Base-by-base conservation (phyloP, 2,797 vertebrate genomes). In the Melanotaenia pygmaea region DNA sequence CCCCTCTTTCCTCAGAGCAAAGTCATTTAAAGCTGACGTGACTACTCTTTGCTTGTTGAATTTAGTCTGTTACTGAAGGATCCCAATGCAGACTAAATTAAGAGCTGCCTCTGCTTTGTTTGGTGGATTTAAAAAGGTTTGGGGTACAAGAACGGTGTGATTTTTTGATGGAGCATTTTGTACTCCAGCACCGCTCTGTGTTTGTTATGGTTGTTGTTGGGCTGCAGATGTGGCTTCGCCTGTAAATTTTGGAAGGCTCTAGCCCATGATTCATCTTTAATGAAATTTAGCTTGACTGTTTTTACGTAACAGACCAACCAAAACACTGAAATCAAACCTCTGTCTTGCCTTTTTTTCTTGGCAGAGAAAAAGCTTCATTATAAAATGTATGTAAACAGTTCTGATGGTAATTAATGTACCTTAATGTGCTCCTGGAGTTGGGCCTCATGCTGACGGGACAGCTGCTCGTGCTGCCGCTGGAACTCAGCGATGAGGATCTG, bases 401-500 rank as follows among this genome's bases (percentile, higher is more conserved):
- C 3, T 53, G 11, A 26, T 18, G 2, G 26, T 58, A 30, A 24
- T 30, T 2, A 34, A 51, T 4, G 0, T 86, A 98, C 97, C 95
- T 98, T 96, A 62, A 99, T 96, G 86, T 99, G 98, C 68, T 99
- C 97, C 1, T 97, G 96, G 56, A 99, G 95, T 93, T 99, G 98
- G 24, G 93, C 98, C 91, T 99, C 98, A 0, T 99, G 98, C 87
- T 99, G 97, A 69, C 98, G 95, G 0, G 97, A 98, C 72, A 99
- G 96, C 94, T 99, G 98, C 90, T 99, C 98, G 0, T 99, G 98
- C 82, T 99, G 97, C 85, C 98, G 89, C 93, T 99, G 97, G 92
- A 99, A 99, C 94, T 99, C 98, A 0, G 97, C 97, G 0, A 99
- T 99, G 81, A 99, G 97, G 71, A 99, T 94, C 93, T 99, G 98